Percentiles rank a stretch among this genome's conserved stretches.
These are phyloP conservation scores for Ferdinandea cuprea DNA, from an alignment of 2,888 invertebrate species.

Conservation along the genomic window DNA sequence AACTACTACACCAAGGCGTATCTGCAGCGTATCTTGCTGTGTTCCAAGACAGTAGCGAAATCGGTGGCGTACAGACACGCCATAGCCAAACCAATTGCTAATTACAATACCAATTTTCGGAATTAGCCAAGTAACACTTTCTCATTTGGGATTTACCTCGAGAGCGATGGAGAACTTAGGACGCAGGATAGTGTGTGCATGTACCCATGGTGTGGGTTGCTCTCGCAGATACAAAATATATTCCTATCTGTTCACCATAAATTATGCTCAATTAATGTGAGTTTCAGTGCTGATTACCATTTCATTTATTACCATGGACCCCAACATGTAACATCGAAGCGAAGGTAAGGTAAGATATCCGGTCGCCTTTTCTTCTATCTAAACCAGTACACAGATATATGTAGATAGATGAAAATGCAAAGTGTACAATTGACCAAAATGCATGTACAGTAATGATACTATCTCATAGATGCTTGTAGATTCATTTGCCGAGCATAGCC, in stretches of 20 bases:
- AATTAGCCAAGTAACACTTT: constrained; percentile 73
- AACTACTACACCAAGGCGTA: constrained; percentile 40
- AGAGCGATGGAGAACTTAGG: background rate
- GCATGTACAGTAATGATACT: constrained; percentile 1
- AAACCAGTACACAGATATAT: constrained; percentile 49
- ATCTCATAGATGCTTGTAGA: constrained; percentile 44
- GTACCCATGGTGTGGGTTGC: constrained; percentile 3
- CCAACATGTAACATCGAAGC: background rate
- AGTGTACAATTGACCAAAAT: constrained; percentile 44
- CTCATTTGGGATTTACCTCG: constrained; percentile 53
- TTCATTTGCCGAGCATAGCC: constrained; percentile 25
- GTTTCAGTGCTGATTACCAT: constrained; percentile 69
- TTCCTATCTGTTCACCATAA: constrained; percentile 47
- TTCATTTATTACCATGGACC: constrained; percentile 56
- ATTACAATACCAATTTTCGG: constrained; percentile 74
- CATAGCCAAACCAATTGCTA: constrained; percentile 58
- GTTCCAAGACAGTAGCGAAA: constrained; percentile 31
- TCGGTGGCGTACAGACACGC: constrained; percentile 25
- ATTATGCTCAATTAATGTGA: constrained; percentile 69
- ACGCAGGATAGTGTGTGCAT: constrained; percentile 11
- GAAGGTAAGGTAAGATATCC: constrained; percentile 38
- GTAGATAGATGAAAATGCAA: constrained; percentile 65
- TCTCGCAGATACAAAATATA: constrained; percentile 5
- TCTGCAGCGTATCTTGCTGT: constrained; percentile 11
- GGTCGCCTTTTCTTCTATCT: background rate